phyloP scores from a whole-genome alignment of 1,140 invertebrate species.

The Aleiodes sp. region DNA sequence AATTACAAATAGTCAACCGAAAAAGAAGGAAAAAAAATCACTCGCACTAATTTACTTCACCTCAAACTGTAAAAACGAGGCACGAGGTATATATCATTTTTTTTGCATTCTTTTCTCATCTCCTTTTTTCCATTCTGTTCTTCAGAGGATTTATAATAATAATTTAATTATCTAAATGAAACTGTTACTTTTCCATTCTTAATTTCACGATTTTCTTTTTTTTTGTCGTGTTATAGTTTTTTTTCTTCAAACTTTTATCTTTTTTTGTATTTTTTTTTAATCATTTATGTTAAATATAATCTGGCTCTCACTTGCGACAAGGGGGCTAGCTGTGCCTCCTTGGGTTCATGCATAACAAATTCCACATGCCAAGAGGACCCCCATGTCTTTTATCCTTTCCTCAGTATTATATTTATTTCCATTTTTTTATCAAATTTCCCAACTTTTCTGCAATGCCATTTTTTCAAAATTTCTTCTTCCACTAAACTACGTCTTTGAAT shows the following conservation, averaged over 20 bases:
- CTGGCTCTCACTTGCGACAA: slow-evolving; percentile 47
- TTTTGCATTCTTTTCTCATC: slow-evolving; percentile 40
- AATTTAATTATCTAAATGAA: slow-evolving; percentile 56
- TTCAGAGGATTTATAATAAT: slow-evolving; percentile 37
- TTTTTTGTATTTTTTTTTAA: slow-evolving; percentile 38
- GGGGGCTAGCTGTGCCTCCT: slow-evolving; percentile 60
- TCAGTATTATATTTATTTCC: slow-evolving; percentile 33
- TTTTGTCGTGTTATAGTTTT: slow-evolving; percentile 11
- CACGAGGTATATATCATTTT: slow-evolving; percentile 36
- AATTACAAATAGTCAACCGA: slow-evolving; percentile 33
- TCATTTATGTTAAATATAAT: slow-evolving; percentile 25
- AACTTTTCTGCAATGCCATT: too few species aligned
- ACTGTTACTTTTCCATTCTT: background rate
- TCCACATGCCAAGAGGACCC: slow-evolving; percentile 67
- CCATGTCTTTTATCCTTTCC: slow-evolving; percentile 43
- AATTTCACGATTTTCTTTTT: slow-evolving; percentile 9
- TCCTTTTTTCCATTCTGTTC: slow-evolving; percentile 27
- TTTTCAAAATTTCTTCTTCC: slow-evolving; percentile 14
- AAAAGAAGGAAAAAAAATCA: slow-evolving; percentile 33
- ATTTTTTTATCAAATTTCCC: too few species aligned
- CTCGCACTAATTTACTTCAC: slow-evolving; percentile 33
- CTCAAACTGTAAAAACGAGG: slow-evolving; percentile 33
- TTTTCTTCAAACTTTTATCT: slow-evolving; percentile 12
- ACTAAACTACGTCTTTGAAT: background rate
- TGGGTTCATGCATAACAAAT: slow-evolving; percentile 68